Percentiles rank a stretch among this genome's conserved stretches.
phyloP scores from a whole-genome alignment of 2,797 vertebrate genomes.

The Astyanax mexicanus region DNA sequence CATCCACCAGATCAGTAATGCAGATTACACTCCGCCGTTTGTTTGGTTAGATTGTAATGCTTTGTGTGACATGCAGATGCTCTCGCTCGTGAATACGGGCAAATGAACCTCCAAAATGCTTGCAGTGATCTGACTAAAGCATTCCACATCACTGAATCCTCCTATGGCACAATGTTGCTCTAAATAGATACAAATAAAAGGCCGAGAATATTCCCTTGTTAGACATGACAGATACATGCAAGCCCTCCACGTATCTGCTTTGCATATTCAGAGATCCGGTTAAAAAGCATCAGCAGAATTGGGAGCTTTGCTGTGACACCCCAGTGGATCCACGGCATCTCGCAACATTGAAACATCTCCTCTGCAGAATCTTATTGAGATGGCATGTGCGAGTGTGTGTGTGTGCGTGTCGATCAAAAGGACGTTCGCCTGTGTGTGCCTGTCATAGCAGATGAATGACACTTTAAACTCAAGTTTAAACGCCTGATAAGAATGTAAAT shows the following conservation, averaged over 20 bases:
- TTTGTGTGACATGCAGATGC: slow-evolving; percentile 17
- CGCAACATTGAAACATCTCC: not conserved
- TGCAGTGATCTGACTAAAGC: slow-evolving; percentile 67
- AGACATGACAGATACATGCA: slow-evolving; percentile 35
- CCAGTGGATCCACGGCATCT: slow-evolving; percentile 10
- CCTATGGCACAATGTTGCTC: slow-evolving; percentile 66
- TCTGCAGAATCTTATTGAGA: not conserved
- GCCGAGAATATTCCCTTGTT: slow-evolving; percentile 32
- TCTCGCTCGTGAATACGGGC: slow-evolving; percentile 10
- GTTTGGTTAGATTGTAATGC: slow-evolving; percentile 18
- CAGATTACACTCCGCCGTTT: not conserved
- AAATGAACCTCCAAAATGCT: slow-evolving; percentile 12
- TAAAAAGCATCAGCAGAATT: slow-evolving; percentile 21
- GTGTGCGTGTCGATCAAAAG: slow-evolving; percentile 13
- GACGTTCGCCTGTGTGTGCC: not conserved
- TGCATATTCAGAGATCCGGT: slow-evolving; percentile 29
- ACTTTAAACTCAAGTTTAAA: slow-evolving; percentile 5
- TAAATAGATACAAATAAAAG: slow-evolving; percentile 44
- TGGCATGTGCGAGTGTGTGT: not conserved
- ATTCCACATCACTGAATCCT: slow-evolving; percentile 68
- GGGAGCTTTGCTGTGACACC: slow-evolving; percentile 24
- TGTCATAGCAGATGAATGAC: not conserved
- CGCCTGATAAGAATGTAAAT: slow-evolving; percentile 11
- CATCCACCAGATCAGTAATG: not conserved
- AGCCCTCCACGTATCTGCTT: slow-evolving; percentile 4